These are phyloP conservation scores for Ochropacha duplaris DNA, from an alignment of 2,888 invertebrate genomes.

Conservation along the genomic window DNA sequence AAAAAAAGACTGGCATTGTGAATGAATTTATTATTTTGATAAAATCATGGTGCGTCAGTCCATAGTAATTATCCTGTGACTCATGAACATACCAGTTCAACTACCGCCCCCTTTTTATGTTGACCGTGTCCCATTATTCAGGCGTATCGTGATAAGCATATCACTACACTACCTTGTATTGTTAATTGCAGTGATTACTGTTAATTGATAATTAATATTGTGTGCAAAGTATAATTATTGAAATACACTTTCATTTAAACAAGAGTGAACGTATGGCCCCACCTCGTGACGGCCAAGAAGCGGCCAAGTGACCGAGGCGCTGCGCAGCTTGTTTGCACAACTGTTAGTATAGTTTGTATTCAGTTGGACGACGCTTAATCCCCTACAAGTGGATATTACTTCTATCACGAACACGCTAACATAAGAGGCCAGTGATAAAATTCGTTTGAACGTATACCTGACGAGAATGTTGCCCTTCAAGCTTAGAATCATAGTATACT, in stretches of 20 bases:
- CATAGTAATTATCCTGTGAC: not conserved
- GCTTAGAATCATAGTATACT: too few species aligned
- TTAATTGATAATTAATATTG: slow-evolving; percentile 1
- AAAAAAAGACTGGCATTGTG: too few species aligned
- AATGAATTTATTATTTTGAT: too few species aligned
- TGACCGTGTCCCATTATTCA: not conserved
- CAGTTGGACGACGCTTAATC: slow-evolving; percentile 1
- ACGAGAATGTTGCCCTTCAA: too few species aligned
- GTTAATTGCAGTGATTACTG: not conserved
- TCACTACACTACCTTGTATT: too few species aligned
- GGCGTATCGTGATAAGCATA: not conserved
- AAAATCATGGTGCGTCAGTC: not conserved
- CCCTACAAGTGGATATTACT: not conserved
- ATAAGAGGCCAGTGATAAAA: not conserved
- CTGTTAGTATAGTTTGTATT: slow-evolving; percentile 17
- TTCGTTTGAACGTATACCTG: not conserved
- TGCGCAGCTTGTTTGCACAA: slow-evolving; percentile 42
- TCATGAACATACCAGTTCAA: not conserved
- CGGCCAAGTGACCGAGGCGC: slow-evolving; percentile 20
- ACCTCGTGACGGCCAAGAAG: slow-evolving; percentile 39
- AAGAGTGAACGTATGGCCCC: slow-evolving; percentile 6
- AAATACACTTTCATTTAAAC: slow-evolving; percentile 5
- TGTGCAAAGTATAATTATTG: slow-evolving; percentile 2
- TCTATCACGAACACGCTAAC: not conserved
- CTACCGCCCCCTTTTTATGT: slow-evolving; percentile 1